These are phyloP conservation scores for Acrobasis repandana DNA, from an alignment of 2,888 invertebrate genomes.

Conservation along the genomic window DNA sequence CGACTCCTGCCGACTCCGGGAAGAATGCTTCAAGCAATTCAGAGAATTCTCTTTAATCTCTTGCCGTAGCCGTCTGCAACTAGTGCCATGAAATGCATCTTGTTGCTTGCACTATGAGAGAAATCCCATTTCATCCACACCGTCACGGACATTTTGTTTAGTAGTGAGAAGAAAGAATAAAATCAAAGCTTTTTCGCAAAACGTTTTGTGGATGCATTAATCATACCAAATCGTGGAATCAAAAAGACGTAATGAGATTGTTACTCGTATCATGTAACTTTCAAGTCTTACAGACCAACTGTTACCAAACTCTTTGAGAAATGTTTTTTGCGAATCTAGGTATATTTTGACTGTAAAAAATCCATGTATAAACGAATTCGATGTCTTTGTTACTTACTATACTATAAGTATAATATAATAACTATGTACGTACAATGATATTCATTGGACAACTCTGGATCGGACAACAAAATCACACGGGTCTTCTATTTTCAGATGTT, in stretches of 20 bases:
- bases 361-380: not conserved
- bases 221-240: no score
- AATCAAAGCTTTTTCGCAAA: no score
- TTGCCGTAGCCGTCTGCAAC: not conserved
- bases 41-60: not conserved
- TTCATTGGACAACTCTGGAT: not conserved
- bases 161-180: not conserved
- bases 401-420: not conserved
- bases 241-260: no score
- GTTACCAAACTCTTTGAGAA: not conserved
- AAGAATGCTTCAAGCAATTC: slow-evolving; percentile 29
- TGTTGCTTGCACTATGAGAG: not conserved
- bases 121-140: not conserved
- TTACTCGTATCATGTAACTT: no score
- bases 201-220: no score
- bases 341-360: not conserved
- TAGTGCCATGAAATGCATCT: not conserved
- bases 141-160: not conserved
- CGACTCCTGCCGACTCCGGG: slow-evolving; percentile 37
- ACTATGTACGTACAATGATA: not conserved
- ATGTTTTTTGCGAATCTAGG: not conserved
- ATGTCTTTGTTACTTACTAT: not conserved
- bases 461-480: slow-evolving; percentile 14
- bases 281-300: no score
- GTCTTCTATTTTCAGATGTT: slow-evolving; percentile 11